phyloP scores from a whole-genome alignment of 2,888 invertebrate genomes.

The Platerodrilus igneus region DNA sequence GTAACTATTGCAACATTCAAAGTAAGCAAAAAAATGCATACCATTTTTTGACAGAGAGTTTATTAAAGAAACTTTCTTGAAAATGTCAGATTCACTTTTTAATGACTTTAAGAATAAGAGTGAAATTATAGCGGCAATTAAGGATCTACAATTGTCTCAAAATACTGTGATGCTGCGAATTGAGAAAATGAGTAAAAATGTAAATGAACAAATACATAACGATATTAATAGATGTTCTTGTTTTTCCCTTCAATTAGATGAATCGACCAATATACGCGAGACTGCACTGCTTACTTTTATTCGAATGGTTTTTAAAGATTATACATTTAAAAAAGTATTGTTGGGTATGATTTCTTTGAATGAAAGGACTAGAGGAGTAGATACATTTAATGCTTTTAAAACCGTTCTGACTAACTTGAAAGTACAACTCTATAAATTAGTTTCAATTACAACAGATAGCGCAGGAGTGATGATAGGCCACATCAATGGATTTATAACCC shows the following conservation, averaged over 20 bases:
- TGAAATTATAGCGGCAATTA: slow-evolving; percentile 13
- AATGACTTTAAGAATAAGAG: slow-evolving; percentile 6
- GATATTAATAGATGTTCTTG: slow-evolving; percentile 8
- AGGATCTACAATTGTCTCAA: slow-evolving; percentile 22
- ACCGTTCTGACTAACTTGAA: background rate
- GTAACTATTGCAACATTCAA: slow-evolving; percentile 20
- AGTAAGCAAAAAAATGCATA: slow-evolving; percentile 22
- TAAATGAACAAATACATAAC: slow-evolving; percentile 3
- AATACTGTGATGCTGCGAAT: slow-evolving; percentile 19
- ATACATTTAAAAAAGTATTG: slow-evolving; percentile 23
- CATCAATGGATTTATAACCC: slow-evolving; percentile 3
- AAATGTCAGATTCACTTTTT: slow-evolving; percentile 14
- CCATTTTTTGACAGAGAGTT: slow-evolving; percentile 17
- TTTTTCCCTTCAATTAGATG: slow-evolving; percentile 17
- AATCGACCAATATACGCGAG: slow-evolving; percentile 8
- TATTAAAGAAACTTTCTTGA: slow-evolving; percentile 12
- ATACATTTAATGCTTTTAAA: slow-evolving; percentile 16
- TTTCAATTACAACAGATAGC: slow-evolving; percentile 6
- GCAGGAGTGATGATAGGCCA: slow-evolving; percentile 6
- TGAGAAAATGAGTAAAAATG: slow-evolving; percentile 9
- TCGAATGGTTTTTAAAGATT: slow-evolving; percentile 23
- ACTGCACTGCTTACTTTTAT: slow-evolving; percentile 22
- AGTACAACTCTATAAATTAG: slow-evolving; percentile 5
- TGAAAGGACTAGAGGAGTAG: slow-evolving; percentile 17
- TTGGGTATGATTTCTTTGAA: slow-evolving; percentile 24